These are phyloP conservation scores for Bombus waltoni DNA, from an alignment of 1,140 invertebrate genomes.

Conservation along the genomic window DNA sequence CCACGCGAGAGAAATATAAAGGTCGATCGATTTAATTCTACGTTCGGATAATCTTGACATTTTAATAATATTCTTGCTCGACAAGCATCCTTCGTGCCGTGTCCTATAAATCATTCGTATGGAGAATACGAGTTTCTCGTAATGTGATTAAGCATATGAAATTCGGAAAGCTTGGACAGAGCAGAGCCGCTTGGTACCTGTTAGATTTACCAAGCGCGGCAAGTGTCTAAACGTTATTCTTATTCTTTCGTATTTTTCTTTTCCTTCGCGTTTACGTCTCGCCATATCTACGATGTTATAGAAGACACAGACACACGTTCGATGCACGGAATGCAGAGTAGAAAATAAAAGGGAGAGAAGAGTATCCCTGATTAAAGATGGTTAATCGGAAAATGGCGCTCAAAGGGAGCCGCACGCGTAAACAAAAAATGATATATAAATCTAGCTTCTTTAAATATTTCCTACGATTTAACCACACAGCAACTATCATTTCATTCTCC, in stretches of 20 bases:
- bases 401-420: background rate
- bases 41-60: background rate
- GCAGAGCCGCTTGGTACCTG: slow-evolving; percentile 1
- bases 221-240: background rate
- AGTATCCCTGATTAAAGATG: background rate
- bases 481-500: slow-evolving; percentile 54
- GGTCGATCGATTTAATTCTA: slow-evolving; percentile 35
- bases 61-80: slow-evolving; percentile 12
- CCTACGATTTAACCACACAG: slow-evolving; percentile 54
- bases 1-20: slow-evolving; percentile 49
- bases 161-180: slow-evolving; percentile 40
- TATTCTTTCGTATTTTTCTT: background rate
- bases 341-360: slow-evolving; percentile 2
- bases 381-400: background rate
- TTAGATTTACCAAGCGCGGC: background rate
- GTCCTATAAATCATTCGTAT: slow-evolving; percentile 53
- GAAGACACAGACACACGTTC: slow-evolving; percentile 32
- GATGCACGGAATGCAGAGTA: slow-evolving; percentile 26
- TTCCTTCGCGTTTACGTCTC: background rate
- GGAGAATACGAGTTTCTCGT: slow-evolving; percentile 22
- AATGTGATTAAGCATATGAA: slow-evolving; percentile 9
- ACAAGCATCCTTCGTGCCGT: slow-evolving; percentile 36
- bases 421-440: slow-evolving; percentile 37
- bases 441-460: slow-evolving; percentile 55
- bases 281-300: slow-evolving; percentile 14